Evolutionary conservation across 1,140 invertebrate genomes (phyloP).

Genomic region (Radopholus similis): DNA sequence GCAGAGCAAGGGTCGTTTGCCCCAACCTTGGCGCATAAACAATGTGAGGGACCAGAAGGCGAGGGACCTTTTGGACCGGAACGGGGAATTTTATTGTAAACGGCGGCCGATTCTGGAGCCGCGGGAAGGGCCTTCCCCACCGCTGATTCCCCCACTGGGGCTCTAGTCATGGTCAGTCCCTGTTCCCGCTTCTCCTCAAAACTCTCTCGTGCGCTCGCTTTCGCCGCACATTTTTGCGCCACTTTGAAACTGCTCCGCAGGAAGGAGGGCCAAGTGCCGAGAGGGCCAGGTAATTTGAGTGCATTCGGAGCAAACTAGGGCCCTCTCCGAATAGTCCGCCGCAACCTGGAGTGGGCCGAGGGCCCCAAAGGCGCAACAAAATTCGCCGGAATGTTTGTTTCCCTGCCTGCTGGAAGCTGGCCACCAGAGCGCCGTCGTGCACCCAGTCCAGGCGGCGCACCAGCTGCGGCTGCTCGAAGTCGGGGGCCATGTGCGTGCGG

Average conservation of each 20-base stretch:
- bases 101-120: too few species aligned
- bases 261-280: not conserved
- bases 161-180: too few species aligned
- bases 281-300: not conserved
- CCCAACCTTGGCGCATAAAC: too few species aligned
- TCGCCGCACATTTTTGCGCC: not conserved
- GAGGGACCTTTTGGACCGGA: too few species aligned
- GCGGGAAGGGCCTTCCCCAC: too few species aligned
- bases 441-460: constrained; percentile 45
- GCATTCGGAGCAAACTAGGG: not conserved
- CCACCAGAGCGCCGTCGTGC: constrained; percentile 40
- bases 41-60: too few species aligned
- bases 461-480: constrained; percentile 44
- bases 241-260: not conserved
- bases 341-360: not conserved
- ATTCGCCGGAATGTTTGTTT: not conserved
- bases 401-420: constrained; percentile 40
- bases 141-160: too few species aligned
- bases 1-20: too few species aligned
- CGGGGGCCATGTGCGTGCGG: constrained; percentile 47
- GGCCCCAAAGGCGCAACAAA: not conserved
- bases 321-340: not conserved
- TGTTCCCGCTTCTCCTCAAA: too few species aligned
- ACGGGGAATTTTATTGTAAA: too few species aligned
- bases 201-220: too few species aligned